Conservation (phyloP, 2,888 invertebrate species). For the Nemurella pictetii region DNA sequence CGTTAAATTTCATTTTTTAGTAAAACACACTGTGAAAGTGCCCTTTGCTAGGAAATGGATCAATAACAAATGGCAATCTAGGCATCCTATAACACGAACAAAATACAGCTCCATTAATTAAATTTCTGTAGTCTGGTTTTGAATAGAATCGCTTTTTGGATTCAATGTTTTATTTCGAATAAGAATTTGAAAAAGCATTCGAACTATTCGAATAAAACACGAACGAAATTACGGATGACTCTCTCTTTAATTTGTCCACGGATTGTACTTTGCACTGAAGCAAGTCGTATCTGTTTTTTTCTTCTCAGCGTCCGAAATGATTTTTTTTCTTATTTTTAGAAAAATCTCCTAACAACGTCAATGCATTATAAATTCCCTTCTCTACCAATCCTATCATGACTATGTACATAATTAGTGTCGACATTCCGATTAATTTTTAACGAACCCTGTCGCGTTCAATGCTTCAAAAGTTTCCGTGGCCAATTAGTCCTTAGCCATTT, state of each 20-base stretch:
- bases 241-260: neutral
- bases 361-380: neutral
- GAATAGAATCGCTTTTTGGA: neutral
- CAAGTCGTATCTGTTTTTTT: neutral
- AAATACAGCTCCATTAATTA: too few species aligned
- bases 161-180: neutral
- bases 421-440: conserved; percentile 28
- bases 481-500: conserved; percentile 19
- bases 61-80: too few species aligned
- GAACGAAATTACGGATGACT: neutral
- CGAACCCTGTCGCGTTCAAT: neutral
- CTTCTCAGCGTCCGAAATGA: neutral
- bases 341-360: neutral
- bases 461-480: conserved; percentile 13
- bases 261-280: neutral
- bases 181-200: neutral
- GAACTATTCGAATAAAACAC: neutral
- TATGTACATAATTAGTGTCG: conserved; percentile 14
- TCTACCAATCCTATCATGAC: neutral
- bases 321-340: neutral
- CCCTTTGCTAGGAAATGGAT: too few species aligned
- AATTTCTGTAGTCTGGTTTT: too few species aligned
- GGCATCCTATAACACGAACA: too few species aligned
- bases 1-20: too few species aligned
- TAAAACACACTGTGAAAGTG: too few species aligned